Conservation (phyloP, 2,888 invertebrate species). For the Schizotus pectinicornis region DNA sequence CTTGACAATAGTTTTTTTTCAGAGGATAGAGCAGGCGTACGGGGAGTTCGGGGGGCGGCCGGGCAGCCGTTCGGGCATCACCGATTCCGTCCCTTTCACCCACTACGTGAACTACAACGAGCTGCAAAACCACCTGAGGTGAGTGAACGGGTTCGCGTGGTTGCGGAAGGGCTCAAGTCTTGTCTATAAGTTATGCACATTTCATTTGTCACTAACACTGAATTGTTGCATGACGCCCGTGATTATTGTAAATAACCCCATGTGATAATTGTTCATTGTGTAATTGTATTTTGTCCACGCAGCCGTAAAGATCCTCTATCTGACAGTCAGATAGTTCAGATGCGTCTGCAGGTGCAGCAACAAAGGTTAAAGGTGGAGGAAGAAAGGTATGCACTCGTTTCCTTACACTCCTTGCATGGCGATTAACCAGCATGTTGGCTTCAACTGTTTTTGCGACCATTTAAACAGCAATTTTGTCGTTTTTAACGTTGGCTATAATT, state of each 20-base stretch:
- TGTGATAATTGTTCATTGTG: slow-evolving; percentile 23
- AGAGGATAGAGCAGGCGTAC: slow-evolving; percentile 42
- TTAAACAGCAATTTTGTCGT: background rate
- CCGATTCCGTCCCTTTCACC: slow-evolving; percentile 63
- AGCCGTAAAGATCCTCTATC: slow-evolving; percentile 74
- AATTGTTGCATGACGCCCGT: slow-evolving; percentile 46
- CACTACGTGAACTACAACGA: slow-evolving; percentile 89
- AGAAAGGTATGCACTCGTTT: slow-evolving; percentile 70
- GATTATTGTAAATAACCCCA: slow-evolving; percentile 5
- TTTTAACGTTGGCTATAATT: slow-evolving; percentile 3
- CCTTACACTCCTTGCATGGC: slow-evolving; percentile 24
- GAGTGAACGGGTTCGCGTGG: slow-evolving; percentile 50
- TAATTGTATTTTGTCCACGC: slow-evolving; percentile 56
- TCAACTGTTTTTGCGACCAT: background rate
- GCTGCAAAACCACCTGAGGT: slow-evolving; percentile 84
- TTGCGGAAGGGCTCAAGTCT: background rate
- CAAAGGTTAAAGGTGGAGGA: slow-evolving; percentile 82
- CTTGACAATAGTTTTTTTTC: background rate
- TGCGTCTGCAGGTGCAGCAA: slow-evolving; percentile 79
- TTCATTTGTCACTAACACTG: slow-evolving; percentile 52
- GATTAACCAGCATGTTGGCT: slow-evolving; percentile 23
- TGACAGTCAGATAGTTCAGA: slow-evolving; percentile 81
- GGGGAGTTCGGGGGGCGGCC: slow-evolving; percentile 60
- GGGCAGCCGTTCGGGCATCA: slow-evolving; percentile 63
- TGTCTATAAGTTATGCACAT: slow-evolving; percentile 43